Conservation (phyloP, 2,113 vertebrate genomes). For the Myotis brandtii region DNA sequence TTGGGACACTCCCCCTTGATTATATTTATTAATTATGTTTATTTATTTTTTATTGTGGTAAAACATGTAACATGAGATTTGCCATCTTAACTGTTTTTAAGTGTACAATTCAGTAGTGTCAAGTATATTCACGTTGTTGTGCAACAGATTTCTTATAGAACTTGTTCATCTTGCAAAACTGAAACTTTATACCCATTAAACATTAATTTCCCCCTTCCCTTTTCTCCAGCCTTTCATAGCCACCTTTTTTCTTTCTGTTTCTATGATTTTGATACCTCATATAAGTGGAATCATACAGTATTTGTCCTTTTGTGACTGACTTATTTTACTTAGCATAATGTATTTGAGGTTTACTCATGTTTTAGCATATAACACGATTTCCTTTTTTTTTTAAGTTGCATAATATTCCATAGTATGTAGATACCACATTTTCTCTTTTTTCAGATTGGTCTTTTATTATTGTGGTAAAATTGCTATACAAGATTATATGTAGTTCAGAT, state of each 20-base stretch:
- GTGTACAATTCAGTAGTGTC: background rate
- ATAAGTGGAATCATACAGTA: background rate
- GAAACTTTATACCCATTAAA: background rate
- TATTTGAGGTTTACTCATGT: background rate
- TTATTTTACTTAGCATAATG: constrained; percentile 11
- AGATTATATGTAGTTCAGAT: background rate
- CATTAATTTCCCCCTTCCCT: background rate
- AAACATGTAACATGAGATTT: background rate
- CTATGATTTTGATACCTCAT: background rate
- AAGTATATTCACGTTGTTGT: background rate
- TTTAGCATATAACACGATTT: background rate
- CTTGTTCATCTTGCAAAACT: background rate
- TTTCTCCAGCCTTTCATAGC: background rate
- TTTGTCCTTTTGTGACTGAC: background rate
- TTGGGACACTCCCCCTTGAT: background rate
- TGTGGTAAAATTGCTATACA: background rate
- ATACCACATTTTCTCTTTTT: background rate
- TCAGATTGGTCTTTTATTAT: background rate
- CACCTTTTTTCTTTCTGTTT: background rate
- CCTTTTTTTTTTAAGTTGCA: background rate
- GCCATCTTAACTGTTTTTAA: background rate
- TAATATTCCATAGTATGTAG: background rate
- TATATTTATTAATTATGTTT: background rate
- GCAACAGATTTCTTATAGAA: background rate
- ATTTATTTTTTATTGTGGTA: background rate